These are phyloP conservation scores for Isaurus tuberculatus DNA, from an alignment of 92 coral and sea anemone genomes.

Conservation along the genomic window DNA sequence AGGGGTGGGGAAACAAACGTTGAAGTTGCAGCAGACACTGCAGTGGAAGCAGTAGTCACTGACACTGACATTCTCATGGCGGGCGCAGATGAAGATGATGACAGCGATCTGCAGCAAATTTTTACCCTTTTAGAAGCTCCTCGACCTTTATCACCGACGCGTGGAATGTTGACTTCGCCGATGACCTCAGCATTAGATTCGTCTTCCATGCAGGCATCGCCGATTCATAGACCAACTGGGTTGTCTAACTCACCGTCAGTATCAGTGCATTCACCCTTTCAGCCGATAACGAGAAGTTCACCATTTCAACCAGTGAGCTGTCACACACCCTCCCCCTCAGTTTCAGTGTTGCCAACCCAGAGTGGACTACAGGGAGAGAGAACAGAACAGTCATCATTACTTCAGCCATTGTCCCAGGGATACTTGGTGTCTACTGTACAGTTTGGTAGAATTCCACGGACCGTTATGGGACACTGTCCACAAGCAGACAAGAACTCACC, in stretches of 20 bases:
- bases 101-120: constrained; percentile 77
- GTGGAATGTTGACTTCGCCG: constrained; percentile 71
- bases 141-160: constrained; percentile 71
- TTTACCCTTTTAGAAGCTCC: constrained; percentile 79
- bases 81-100: constrained; percentile 84
- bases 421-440: constrained; percentile 81
- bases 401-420: constrained; percentile 80
- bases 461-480: constrained; percentile 75
- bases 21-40: constrained; percentile 71
- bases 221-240: constrained; percentile 62
- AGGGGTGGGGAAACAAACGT: constrained; percentile 60
- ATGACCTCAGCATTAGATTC: constrained; percentile 77
- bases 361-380: constrained; percentile 50
- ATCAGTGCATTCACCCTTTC: constrained; percentile 79
- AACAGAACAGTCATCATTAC: constrained; percentile 44
- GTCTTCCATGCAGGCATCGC: constrained; percentile 76
- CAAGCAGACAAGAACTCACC: constrained; percentile 78
- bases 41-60: constrained; percentile 82
- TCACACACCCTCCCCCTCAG: constrained; percentile 75
- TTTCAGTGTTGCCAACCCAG: constrained; percentile 55
- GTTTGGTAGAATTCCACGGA: constrained; percentile 76
- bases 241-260: constrained; percentile 74
- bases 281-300: constrained; percentile 84
- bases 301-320: constrained; percentile 85
- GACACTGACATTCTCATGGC: constrained; percentile 88